Percentiles rank a stretch among this genome's conserved stretches.
Conservation (phyloP, 35 echinoderm and acorn worm genomes). For the Ptychodera flava region DNA sequence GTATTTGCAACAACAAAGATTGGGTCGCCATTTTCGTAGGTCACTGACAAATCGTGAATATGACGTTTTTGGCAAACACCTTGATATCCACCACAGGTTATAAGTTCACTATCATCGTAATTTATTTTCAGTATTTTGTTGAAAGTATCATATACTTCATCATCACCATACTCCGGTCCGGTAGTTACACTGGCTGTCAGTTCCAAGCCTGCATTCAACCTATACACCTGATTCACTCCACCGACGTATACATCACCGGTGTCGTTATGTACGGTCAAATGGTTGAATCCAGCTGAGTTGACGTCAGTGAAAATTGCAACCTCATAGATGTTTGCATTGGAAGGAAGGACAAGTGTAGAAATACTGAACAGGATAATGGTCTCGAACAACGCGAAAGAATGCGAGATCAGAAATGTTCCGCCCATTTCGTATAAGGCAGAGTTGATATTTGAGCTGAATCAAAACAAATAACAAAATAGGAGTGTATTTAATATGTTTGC, state of each 20-base stretch:
- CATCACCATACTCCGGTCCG: not conserved
- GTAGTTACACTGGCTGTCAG: not conserved
- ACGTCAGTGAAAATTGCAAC: not conserved
- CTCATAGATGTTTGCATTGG: not conserved
- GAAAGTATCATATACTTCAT: not conserved
- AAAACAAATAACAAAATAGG: too few relatives aligned
- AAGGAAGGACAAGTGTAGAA: too few relatives aligned
- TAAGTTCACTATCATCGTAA: not conserved
- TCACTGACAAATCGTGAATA: not conserved
- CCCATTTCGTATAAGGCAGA: too few relatives aligned
- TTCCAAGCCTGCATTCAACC: not conserved
- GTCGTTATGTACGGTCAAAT: not conserved
- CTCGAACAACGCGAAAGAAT: too few relatives aligned
- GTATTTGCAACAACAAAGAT: not conserved
- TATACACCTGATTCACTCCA: not conserved
- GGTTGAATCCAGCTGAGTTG: not conserved
- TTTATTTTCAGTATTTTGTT: not conserved
- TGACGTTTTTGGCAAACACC: not conserved
- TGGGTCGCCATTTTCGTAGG: not conserved
- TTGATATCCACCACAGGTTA: not conserved
- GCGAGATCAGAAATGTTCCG: too few relatives aligned
- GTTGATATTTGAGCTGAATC: too few relatives aligned
- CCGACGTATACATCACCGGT: not conserved
- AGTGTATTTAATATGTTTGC: too few relatives aligned
- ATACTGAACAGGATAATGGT: too few relatives aligned